These are phyloP conservation scores for Nomada fucata DNA, from an alignment of 2,888 invertebrate genomes.

Conservation along the genomic window DNA sequence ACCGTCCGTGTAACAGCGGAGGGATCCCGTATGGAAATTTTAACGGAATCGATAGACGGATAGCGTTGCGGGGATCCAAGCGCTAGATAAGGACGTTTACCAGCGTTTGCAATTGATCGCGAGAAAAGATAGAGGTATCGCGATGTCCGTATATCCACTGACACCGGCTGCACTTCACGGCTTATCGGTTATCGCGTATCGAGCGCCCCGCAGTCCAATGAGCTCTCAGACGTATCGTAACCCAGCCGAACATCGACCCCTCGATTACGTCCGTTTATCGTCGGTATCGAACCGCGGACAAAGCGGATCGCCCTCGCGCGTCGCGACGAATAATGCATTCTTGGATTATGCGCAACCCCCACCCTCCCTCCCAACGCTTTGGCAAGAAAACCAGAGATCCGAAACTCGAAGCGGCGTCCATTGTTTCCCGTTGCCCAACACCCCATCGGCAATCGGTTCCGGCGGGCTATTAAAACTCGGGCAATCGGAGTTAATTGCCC, in stretches of 20 bases:
- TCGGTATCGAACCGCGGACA: constrained; percentile 50
- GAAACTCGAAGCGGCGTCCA: too few species aligned
- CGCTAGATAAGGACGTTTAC: constrained; percentile 50
- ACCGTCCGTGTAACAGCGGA: background rate
- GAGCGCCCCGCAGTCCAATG: constrained; percentile 44
- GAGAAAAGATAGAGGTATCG: constrained; percentile 53
- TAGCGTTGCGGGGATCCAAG: constrained; percentile 30
- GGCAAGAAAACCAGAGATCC: too few species aligned
- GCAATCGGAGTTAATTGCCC: background rate
- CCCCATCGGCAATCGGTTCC: too few species aligned
- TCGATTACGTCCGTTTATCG: constrained; percentile 66
- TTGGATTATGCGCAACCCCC: background rate
- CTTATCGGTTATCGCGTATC: constrained; percentile 65
- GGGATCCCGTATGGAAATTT: constrained; percentile 3
- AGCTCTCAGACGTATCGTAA: constrained; percentile 62
- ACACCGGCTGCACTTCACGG: constrained; percentile 52
- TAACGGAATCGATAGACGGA: constrained; percentile 20
- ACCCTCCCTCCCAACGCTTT: too few species aligned
- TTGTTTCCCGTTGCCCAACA: too few species aligned
- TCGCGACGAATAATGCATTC: constrained; percentile 5
- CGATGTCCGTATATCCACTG: constrained; percentile 53
- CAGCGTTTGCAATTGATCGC: constrained; percentile 55
- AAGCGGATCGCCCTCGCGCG: constrained; percentile 44
- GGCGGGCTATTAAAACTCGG: background rate
- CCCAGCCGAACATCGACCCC: constrained; percentile 61